Conservation (phyloP, 2,888 invertebrate genomes). For the Poecilobothrus nobilitatus region DNA sequence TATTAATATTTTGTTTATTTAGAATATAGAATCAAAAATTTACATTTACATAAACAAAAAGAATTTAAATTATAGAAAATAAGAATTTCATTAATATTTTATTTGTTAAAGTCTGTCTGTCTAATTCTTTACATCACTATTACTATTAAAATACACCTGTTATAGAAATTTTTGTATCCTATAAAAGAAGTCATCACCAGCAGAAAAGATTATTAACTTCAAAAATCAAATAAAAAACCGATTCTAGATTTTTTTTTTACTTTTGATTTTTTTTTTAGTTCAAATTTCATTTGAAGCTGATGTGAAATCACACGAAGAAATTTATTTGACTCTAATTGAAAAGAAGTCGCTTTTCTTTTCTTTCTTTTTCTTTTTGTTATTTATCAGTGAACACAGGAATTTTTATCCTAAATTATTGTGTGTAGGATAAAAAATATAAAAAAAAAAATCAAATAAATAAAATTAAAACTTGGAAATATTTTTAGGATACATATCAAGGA, state of each 20-base stretch:
- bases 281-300: neutral
- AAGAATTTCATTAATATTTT: too few species aligned
- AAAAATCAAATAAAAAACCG: neutral
- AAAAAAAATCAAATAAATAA: neutral
- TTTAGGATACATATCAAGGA: too few species aligned
- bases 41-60: too few species aligned
- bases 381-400: neutral
- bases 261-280: neutral
- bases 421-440: neutral
- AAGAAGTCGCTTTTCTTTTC: too few species aligned
- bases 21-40: too few species aligned
- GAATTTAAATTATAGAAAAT: too few species aligned
- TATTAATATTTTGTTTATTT: too few species aligned
- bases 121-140: too few species aligned
- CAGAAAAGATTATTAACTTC: neutral
- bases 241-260: neutral
- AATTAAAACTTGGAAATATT: neutral
- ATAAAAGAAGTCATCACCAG: too few species aligned
- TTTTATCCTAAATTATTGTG: neutral
- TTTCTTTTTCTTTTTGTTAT: neutral
- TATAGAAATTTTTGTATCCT: too few species aligned
- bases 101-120: too few species aligned
- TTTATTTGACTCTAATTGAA: slow-evolving; percentile 6
- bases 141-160: too few species aligned
- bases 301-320: slow-evolving; percentile 6